Evolutionary conservation across 2,113 vertebrate species (phyloP), one percentile per base, ranked within the genome.

Genomic region (Dicentrarchus labrax): DNA sequence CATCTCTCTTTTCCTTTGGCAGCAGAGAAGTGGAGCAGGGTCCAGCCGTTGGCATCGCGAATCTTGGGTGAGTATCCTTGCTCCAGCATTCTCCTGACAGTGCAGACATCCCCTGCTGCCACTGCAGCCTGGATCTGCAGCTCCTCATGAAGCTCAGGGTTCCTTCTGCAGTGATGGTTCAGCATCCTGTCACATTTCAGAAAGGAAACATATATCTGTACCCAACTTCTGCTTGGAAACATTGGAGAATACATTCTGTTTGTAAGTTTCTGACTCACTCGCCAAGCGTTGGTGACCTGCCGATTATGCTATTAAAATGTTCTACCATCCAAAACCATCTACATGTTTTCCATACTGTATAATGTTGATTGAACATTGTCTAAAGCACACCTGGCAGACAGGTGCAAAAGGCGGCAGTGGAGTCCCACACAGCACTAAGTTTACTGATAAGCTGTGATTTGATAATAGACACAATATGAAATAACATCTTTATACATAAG

Each of bases 101-200:
- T 98, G 96, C 96, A 98, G 8, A 99, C 97, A 95, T 99, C 98
- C 38, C 98, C 98, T 0, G 97, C 97, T 2, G 98, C 98, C 82
- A 99, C 98, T 0, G 98, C 98, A 62, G 98, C 97, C 95, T 99
- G 98, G 86, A 99, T 99, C 97, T 99, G 98, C 95, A 99, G 93
- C 94, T 99, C 98, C 91, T 99, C 98, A 93, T 99, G 98, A 66
- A 99, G 96, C 80, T 99, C 98, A 78, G 98, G 97, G 95, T 99
- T 98, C 94, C 98, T 96, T 91, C 98, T 95, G 94, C 98, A 99
- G 92, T 99, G 98, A 94, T 99, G 98, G 96, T 99, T 98, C 96
- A 99, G 97, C 98, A 99, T 99, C 97, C 97, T 99, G 96, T 96
- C 92, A 96, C 95, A 94, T 96, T 91, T 93, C 78, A 83, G 93